These are phyloP conservation scores for Drosophila elegans DNA, from an alignment of 1,140 invertebrate genomes.

Conservation along the genomic window DNA sequence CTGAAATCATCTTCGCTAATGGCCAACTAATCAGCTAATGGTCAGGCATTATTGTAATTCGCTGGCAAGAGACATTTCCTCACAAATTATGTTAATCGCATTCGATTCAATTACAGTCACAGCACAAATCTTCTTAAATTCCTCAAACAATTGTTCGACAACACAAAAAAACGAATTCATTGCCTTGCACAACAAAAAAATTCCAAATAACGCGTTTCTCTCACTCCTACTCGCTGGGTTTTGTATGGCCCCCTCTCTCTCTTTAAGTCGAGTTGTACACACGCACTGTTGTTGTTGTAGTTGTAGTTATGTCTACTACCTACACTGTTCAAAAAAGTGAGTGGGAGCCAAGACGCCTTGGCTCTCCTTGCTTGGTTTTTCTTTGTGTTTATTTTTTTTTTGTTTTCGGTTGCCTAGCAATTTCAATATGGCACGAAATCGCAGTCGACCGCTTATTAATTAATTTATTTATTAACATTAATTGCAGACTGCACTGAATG, in stretches of 20 bases:
- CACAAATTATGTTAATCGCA: conserved; percentile 80
- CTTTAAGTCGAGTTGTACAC: conserved; percentile 5
- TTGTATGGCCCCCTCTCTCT: conserved; percentile 1
- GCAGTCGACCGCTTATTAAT: conserved; percentile 59
- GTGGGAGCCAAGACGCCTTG: conserved; percentile 33
- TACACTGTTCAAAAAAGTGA: conserved; percentile 32
- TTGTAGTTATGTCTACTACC: conserved; percentile 32
- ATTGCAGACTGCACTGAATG: conserved; percentile 68
- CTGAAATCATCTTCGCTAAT: conserved; percentile 55
- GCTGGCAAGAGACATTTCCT: conserved; percentile 28
- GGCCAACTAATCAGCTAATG: conserved; percentile 74
- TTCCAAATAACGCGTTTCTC: conserved; percentile 28
- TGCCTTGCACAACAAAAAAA: conserved; percentile 54
- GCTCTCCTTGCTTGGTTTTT: conserved; percentile 25
- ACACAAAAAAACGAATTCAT: conserved; percentile 38
- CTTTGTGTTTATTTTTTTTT: conserved; percentile 10
- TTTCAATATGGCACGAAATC: conserved; percentile 71
- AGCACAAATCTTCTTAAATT: conserved; percentile 44
- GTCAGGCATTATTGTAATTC: conserved; percentile 74
- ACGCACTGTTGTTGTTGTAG: conserved; percentile 14
- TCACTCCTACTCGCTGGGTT: conserved; percentile 10
- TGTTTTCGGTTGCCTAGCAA: conserved; percentile 62
- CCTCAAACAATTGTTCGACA: conserved; percentile 32
- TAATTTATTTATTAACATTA: conserved; percentile 77
- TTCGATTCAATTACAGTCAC: conserved; percentile 77